Evolutionary conservation across 1,140 invertebrate genomes (phyloP).

Genomic region (Archegozetes longisetosus): DNA sequence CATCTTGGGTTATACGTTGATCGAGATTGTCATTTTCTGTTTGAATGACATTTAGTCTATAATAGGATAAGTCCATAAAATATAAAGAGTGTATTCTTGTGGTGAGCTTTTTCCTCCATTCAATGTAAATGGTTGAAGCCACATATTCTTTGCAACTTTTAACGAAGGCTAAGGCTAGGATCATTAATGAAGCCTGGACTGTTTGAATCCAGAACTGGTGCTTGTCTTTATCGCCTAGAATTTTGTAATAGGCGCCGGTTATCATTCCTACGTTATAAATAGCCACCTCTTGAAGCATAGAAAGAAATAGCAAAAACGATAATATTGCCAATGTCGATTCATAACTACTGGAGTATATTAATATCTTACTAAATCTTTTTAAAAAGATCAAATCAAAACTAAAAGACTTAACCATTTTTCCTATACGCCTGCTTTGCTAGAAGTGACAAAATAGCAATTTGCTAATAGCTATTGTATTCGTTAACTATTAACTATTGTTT

Average conservation of each 20-base stretch:
- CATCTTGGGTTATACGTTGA: slow-evolving; percentile 42
- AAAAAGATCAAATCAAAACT: neutral
- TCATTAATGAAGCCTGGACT: slow-evolving; percentile 29
- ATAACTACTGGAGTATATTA: too few species aligned
- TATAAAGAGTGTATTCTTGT: slow-evolving; percentile 33
- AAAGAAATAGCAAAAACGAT: slow-evolving; percentile 12
- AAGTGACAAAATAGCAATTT: too few species aligned
- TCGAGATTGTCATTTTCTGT: slow-evolving; percentile 38
- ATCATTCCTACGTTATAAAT: slow-evolving; percentile 38
- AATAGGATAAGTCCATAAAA: slow-evolving; percentile 35
- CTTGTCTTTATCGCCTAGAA: slow-evolving; percentile 34
- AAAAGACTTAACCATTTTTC: neutral
- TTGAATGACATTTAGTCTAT: slow-evolving; percentile 35
- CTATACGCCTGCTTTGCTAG: too few species aligned
- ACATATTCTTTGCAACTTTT: slow-evolving; percentile 31
- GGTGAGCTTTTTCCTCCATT: slow-evolving; percentile 33
- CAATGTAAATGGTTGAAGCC: slow-evolving; percentile 32
- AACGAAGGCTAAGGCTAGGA: slow-evolving; percentile 33
- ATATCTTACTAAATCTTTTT: neutral
- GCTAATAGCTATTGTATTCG: too few species aligned
- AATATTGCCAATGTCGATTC: neutral
- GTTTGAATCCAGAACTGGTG: slow-evolving; percentile 30
- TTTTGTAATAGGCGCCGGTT: slow-evolving; percentile 36
- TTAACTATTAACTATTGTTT: too few species aligned
- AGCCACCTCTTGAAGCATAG: slow-evolving; percentile 33